Percentiles rank a stretch among this genome's conserved stretches.
Conservation (phyloP, 1,140 invertebrate genomes). For the Drosophila micromelanica region DNA sequence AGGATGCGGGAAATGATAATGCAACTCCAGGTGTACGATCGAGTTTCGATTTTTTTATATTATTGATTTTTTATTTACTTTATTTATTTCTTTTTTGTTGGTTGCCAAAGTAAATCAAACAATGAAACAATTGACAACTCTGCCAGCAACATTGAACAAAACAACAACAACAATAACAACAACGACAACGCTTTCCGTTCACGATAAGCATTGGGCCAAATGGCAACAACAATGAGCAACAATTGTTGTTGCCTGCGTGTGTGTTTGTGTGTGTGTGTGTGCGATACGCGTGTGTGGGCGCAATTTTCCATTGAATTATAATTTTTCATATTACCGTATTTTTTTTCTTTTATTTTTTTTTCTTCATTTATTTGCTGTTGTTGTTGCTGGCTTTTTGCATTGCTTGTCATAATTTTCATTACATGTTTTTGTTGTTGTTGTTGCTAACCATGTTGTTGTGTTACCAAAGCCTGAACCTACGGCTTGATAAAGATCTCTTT, state of each 20-base stretch:
- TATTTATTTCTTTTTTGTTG: no score
- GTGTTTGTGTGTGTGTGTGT: constrained; percentile 20
- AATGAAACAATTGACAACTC: constrained; percentile 32
- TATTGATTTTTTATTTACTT: no score
- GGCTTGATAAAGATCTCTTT: constrained; percentile 75
- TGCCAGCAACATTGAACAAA: constrained; percentile 14
- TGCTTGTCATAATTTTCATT: constrained; percentile 83
- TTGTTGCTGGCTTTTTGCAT: constrained; percentile 41
- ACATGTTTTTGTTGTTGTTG: constrained; percentile 64
- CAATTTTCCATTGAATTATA: constrained; percentile 84
- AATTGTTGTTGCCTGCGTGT: constrained; percentile 45
- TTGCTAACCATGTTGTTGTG: constrained; percentile 64
- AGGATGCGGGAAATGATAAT: constrained; percentile 22
- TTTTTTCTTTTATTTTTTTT: constrained; percentile 17
- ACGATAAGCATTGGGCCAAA: constrained; percentile 53
- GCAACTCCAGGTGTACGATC: not conserved
- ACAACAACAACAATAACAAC: constrained; percentile 34
- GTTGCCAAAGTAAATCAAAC: constrained; percentile 16
- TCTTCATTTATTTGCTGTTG: constrained; percentile 35
- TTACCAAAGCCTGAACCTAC: constrained; percentile 59
- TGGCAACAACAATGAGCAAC: constrained; percentile 48
- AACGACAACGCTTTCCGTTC: constrained; percentile 74
- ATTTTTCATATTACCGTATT: constrained; percentile 60
- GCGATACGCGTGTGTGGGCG: constrained; percentile 74
- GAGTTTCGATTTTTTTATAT: no score